Conservation (phyloP, 2,888 invertebrate species). For the Lasioglossum calceatum region DNA sequence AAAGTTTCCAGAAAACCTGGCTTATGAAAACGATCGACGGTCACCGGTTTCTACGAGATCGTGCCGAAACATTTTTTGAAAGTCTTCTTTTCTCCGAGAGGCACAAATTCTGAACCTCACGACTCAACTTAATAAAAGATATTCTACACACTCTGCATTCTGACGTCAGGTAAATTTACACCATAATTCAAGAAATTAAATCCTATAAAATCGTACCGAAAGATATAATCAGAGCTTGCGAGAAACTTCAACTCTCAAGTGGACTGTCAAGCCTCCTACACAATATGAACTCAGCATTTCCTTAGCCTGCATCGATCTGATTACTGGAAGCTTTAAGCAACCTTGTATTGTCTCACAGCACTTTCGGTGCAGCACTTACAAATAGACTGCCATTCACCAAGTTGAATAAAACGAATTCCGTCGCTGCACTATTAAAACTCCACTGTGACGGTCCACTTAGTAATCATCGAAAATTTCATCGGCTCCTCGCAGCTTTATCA, state of each 20-base stretch:
- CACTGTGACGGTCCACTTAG: neutral
- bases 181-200: neutral
- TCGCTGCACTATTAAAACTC: neutral
- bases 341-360: neutral
- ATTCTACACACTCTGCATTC: neutral
- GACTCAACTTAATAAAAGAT: neutral
- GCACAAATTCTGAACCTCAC: neutral
- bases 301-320: neutral
- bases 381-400: neutral
- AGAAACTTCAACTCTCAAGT: neutral
- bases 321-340: neutral
- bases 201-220: neutral
- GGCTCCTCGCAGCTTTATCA: neutral
- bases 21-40: conserved; percentile 29
- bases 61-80: neutral
- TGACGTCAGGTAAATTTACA: neutral
- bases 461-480: neutral
- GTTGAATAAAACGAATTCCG: neutral
- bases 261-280: neutral
- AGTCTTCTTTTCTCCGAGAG: neutral
- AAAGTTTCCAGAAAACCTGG: conserved; percentile 32
- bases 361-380: neutral
- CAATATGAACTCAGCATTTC: neutral
- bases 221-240: neutral
- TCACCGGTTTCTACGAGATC: conserved; percentile 10